Evolutionary conservation across 2,113 vertebrate genomes (phyloP), one percentile per base, ranked within the genome.

Genomic region (Acrocephalus arundinaceus): DNA sequence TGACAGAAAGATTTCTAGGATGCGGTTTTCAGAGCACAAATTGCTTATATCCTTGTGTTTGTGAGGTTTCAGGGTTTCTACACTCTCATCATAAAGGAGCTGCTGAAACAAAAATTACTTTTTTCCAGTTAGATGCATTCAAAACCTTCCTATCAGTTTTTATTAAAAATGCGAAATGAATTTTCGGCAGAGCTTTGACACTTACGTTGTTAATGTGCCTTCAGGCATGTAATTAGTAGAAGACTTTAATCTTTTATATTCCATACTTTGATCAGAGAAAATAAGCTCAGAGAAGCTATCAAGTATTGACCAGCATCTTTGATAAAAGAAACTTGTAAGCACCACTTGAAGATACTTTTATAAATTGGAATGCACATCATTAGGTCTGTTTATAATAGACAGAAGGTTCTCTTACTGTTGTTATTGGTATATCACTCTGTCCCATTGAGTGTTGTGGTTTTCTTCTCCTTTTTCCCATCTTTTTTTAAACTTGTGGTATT

Each of bases 241-340:
- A 97, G 96, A 97, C 94, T 98, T 98, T 98, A 98, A 98, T 98
- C 98, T 98, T 98, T 98, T 97, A 97, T 98, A 98, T 97, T 98
- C 93, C 76, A 80, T 97, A 97, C 91, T 98, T 98, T 98, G 98
- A 98, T 98, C 97, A 97, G 92, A 97, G 97, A 98, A 97, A 97
- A 97, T 97, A 98, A 98, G 81, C 96, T 98, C 95, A 96, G 96
- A 97, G 89, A 94, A 97, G 91, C 96, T 97, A 87, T 96, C 96
- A 98, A 98, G 97, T 97, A 97, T 97, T 98, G 98, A 98, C 98
- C 98, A 97, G 94, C 79, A 96, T 97, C 95, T 95, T 96, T 95
- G 94, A 98, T 97, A 91, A 96, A 97, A 97, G 73, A 52, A 97
- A 97, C 59, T 90, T 97, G 71, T 94, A 94, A 98, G 91, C 77